Percentiles rank a stretch among this genome's conserved stretches.
phyloP scores from a whole-genome alignment of 2,797 vertebrate species.

The Tinamus major region DNA sequence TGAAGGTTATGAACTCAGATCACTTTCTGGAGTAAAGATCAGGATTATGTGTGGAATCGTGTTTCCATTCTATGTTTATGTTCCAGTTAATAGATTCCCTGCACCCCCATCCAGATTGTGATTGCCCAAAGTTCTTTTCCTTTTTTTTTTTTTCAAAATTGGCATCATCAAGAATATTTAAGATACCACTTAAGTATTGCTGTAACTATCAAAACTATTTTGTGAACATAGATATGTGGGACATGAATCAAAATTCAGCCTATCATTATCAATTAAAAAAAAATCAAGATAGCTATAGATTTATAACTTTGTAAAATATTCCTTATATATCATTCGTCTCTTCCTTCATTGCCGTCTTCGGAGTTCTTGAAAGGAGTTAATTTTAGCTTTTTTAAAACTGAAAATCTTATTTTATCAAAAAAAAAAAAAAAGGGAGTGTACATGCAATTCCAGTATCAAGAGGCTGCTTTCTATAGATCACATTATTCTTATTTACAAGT shows the following conservation, averaged over 20 bases:
- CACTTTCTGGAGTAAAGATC: neutral
- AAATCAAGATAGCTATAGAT: neutral
- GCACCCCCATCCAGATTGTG: neutral
- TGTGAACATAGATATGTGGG: neutral
- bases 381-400: neutral
- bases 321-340: neutral
- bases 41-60: neutral
- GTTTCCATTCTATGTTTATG: neutral
- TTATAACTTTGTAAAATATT: neutral
- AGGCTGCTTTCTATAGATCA: neutral
- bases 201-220: neutral
- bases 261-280: neutral
- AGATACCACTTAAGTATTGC: neutral
- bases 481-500: neutral
- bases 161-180: neutral
- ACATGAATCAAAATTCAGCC: neutral
- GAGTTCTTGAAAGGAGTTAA: neutral
- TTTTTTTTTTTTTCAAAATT: neutral
- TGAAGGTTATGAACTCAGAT: neutral
- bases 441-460: neutral
- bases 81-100: neutral
- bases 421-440: neutral
- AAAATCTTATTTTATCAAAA: neutral
- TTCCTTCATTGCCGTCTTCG: neutral
- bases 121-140: neutral